Evolutionary conservation across 2,797 vertebrate genomes (phyloP).

Genomic region (Coendou prehensilis): DNA sequence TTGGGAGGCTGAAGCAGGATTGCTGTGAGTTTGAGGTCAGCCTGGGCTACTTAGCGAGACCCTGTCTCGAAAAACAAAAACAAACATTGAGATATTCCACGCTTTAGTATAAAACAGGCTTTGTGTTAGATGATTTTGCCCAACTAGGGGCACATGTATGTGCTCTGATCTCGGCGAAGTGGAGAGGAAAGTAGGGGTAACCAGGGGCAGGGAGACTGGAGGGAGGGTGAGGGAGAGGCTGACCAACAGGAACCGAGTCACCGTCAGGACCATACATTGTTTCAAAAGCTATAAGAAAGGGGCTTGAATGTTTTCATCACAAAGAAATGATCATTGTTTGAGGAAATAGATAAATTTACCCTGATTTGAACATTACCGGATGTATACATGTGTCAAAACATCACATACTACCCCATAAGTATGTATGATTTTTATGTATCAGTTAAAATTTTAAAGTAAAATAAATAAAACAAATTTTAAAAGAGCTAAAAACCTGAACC

Average conservation of each 20-base stretch:
- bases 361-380: neutral
- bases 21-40: neutral
- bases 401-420: neutral
- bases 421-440: neutral
- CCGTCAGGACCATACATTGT: neutral
- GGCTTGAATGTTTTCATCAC: neutral
- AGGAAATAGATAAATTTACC: neutral
- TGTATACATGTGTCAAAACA: neutral
- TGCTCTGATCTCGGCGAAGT: too few relatives aligned
- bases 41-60: neutral
- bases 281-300: neutral
- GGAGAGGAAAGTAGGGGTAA: neutral
- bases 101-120: neutral
- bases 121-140: neutral
- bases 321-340: neutral
- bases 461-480: neutral
- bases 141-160: neutral
- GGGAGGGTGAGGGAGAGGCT: neutral
- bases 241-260: too few relatives aligned
- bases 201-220: too few relatives aligned
- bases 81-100: neutral
- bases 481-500: neutral
- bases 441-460: neutral
- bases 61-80: neutral
- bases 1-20: neutral